Conservation (phyloP, 1,140 invertebrate species). For the Notospermus geniculatus region DNA sequence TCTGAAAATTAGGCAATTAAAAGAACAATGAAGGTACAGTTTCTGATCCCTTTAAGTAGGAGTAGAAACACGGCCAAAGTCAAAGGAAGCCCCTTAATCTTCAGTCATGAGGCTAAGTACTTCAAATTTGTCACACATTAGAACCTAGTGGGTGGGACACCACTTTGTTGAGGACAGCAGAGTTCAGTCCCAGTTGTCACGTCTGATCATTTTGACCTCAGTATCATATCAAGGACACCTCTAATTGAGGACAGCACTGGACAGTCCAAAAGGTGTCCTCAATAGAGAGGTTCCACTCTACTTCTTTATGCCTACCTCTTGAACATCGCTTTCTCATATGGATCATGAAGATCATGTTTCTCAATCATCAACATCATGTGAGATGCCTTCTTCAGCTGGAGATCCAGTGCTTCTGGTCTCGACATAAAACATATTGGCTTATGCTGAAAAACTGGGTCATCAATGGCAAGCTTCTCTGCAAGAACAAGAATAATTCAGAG, state of each 20-base stretch:
- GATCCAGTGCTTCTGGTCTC: background rate
- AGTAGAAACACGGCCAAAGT: too few species aligned
- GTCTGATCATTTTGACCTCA: background rate
- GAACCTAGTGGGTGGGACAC: background rate
- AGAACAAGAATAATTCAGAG: too few species aligned
- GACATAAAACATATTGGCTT: constrained; percentile 3
- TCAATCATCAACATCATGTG: background rate
- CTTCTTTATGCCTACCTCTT: background rate
- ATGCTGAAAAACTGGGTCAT: background rate
- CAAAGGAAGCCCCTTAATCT: too few species aligned
- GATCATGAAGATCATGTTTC: background rate
- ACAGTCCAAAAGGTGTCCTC: too few species aligned
- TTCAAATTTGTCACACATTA: too few species aligned
- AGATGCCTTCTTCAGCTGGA: background rate
- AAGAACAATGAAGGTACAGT: too few species aligned
- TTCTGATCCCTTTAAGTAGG: too few species aligned
- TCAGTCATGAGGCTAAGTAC: too few species aligned
- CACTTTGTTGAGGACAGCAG: background rate
- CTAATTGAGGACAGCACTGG: too few species aligned
- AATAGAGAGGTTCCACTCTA: too few species aligned
- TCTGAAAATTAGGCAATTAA: background rate
- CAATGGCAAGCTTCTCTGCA: background rate
- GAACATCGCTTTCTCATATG: background rate
- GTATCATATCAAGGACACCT: background rate
- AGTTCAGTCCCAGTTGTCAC: background rate